Percentiles rank a stretch among this genome's conserved stretches.
Conservation (phyloP, 1,140 invertebrate species). For the Hermatobates lingyangjiaoensis region DNA sequence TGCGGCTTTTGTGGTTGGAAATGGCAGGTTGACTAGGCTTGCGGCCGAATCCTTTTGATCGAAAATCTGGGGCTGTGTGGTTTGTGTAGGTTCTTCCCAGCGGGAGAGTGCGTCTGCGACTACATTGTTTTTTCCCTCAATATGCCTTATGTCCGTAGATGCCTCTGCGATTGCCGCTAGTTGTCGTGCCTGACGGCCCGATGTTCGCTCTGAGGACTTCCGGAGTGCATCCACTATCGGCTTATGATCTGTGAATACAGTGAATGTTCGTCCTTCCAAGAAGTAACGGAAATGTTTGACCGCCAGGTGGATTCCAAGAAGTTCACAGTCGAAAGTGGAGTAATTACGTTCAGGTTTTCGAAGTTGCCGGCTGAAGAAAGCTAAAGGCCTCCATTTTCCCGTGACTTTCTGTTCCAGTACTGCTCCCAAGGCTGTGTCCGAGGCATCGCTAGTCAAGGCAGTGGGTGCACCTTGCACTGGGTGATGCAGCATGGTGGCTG, state of each 20-base stretch:
- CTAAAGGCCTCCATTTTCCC: background rate
- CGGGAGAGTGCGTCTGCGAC: too few species aligned
- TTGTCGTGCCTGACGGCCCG: background rate
- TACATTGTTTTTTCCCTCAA: background rate
- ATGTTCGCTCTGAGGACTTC: conserved; percentile 1
- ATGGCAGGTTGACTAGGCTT: too few species aligned
- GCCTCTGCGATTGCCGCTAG: background rate
- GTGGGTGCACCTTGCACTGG: background rate
- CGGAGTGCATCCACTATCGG: conserved; percentile 19
- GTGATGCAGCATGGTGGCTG: background rate
- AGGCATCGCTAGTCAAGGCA: background rate
- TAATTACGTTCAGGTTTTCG: too few species aligned
- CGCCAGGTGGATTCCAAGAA: conserved; percentile 21
- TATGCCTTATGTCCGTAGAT: background rate
- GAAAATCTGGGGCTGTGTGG: too few species aligned
- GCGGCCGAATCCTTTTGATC: too few species aligned
- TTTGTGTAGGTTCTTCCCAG: too few species aligned
- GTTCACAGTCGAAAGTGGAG: conserved; percentile 23
- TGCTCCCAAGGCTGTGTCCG: background rate
- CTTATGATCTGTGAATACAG: conserved; percentile 23
- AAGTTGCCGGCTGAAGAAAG: too few species aligned
- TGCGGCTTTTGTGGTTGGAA: too few species aligned
- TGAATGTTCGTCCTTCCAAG: conserved; percentile 19
- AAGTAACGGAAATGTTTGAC: conserved; percentile 21
- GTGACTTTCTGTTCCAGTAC: background rate